Evolutionary conservation across 2,797 vertebrate species (phyloP).

Genomic region (Darevskia mixta): DNA sequence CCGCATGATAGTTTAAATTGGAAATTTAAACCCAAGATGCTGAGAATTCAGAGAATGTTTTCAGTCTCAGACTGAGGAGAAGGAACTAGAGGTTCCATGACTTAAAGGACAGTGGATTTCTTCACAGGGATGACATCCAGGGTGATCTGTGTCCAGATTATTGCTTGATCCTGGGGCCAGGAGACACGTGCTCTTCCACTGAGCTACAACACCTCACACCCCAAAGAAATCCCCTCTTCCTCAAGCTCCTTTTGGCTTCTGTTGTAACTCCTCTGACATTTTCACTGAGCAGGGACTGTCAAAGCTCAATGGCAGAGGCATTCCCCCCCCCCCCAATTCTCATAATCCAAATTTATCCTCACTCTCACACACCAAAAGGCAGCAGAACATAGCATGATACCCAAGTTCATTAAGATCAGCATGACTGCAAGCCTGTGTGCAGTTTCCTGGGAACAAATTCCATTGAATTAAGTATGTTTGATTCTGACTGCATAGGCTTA

Average conservation of each 20-base stretch:
- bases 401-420: too few species aligned
- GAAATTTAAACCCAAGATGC: not conserved
- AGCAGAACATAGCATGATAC: too few species aligned
- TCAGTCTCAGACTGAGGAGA: not conserved
- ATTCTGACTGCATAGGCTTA: not conserved
- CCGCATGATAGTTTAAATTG: constrained; percentile 1
- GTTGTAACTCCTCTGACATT: not conserved
- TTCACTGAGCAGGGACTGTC: not conserved
- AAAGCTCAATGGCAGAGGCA: not conserved
- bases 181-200: not conserved
- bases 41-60: not conserved
- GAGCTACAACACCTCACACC: not conserved
- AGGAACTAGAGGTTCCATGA: not conserved
- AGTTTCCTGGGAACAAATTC: too few species aligned
- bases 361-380: too few species aligned
- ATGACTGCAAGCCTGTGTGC: too few species aligned
- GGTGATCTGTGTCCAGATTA: too few species aligned
- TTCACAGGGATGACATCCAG: not conserved
- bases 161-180: too few species aligned
- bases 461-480: not conserved
- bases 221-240: not conserved
- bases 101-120: not conserved
- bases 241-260: not conserved
- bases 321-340: not conserved
- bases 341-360: too few species aligned